Conservation (phyloP, 2,797 vertebrate genomes). For the Epinephelus awoara region DNA sequence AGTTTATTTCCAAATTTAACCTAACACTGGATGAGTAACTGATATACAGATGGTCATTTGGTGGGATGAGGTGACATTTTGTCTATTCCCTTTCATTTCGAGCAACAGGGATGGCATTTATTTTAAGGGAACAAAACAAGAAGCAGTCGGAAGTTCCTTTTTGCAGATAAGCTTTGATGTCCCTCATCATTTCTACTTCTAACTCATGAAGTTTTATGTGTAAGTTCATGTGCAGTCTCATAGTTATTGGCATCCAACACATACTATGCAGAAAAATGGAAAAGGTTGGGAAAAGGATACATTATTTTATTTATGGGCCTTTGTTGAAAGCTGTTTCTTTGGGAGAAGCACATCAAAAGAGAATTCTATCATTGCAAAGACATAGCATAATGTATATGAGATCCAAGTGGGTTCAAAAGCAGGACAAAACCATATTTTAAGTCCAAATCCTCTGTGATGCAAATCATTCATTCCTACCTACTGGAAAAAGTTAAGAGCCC, state of each 20-base stretch:
- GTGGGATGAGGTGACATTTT: conserved; percentile 2
- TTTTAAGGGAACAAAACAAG: conserved; percentile 20
- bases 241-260: conserved; percentile 30
- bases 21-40: conserved; percentile 1
- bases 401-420: conserved; percentile 67
- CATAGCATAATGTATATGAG: conserved; percentile 41
- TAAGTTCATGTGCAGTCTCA: conserved; percentile 32
- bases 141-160: conserved; percentile 13
- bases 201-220: conserved; percentile 26
- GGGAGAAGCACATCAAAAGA: conserved; percentile 64
- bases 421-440: conserved; percentile 74
- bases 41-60: too few species aligned
- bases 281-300: conserved; percentile 40
- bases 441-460: conserved; percentile 48
- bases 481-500: conserved; percentile 42
- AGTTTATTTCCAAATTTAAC: too few species aligned
- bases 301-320: conserved; percentile 50
- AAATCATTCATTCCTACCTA: conserved; percentile 64
- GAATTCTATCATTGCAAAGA: conserved; percentile 48
- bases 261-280: conserved; percentile 40
- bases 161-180: conserved; percentile 28
- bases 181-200: conserved; percentile 24
- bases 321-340: conserved; percentile 56
- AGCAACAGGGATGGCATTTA: conserved; percentile 6
- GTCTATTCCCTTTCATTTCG: conserved; percentile 17